phyloP scores from a whole-genome alignment of 1,140 invertebrate species.

The Aphis gossypii region DNA sequence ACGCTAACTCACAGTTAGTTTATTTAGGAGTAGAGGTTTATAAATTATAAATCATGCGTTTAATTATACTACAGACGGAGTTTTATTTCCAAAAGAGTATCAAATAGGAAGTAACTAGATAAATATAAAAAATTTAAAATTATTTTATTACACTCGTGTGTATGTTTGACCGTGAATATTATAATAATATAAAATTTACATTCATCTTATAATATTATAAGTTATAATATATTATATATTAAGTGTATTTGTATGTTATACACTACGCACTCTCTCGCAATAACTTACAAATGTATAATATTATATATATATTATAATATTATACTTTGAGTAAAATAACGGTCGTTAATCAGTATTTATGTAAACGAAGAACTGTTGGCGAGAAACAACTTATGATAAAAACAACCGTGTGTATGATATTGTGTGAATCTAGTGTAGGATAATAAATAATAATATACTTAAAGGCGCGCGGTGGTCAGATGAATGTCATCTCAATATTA shows the following conservation, averaged over 20 bases:
- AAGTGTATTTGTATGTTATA: neutral
- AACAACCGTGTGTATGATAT: neutral
- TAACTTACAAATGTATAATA: neutral
- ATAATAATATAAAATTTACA: neutral
- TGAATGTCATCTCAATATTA: neutral
- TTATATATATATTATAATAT: neutral
- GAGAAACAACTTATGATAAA: neutral
- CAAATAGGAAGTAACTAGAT: neutral
- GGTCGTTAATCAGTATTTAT: neutral
- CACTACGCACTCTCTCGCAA: neutral
- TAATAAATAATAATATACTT: slow-evolving; percentile 32
- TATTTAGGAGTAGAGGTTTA: neutral
- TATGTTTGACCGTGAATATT: neutral
- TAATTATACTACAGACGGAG: neutral
- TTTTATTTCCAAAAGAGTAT: neutral
- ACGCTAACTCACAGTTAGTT: neutral
- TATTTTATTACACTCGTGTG: neutral
- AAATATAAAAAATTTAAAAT: neutral
- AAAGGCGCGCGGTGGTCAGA: neutral
- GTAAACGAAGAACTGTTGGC: neutral
- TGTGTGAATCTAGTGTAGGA: neutral
- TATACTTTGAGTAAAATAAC: neutral
- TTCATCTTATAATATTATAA: neutral
- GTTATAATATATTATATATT: neutral
- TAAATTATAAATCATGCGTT: neutral